phyloP scores from a whole-genome alignment of 2,888 invertebrate genomes.

The Shargacucullia verbasci region DNA sequence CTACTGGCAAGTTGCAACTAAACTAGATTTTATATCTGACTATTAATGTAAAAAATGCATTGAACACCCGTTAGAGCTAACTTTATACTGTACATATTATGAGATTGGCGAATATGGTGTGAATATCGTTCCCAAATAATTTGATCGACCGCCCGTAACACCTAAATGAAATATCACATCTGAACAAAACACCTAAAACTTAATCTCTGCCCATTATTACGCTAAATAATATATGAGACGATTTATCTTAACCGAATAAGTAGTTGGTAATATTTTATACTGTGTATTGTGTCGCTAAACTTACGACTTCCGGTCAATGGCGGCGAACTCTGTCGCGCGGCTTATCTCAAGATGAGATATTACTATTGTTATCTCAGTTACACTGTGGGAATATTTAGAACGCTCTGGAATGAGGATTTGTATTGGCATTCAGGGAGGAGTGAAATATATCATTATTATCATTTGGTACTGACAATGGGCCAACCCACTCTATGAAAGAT shows the following conservation, averaged over 20 bases:
- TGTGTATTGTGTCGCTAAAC: slow-evolving; percentile 69
- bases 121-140: background rate
- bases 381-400: slow-evolving; percentile 55
- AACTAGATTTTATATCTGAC: no score
- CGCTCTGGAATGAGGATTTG: slow-evolving; percentile 40
- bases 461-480: slow-evolving; percentile 23
- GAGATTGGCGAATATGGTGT: no score
- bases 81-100: no score
- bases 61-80: no score
- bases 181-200: slow-evolving; percentile 36
- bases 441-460: slow-evolving; percentile 18
- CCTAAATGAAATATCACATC: slow-evolving; percentile 43
- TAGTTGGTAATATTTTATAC: slow-evolving; percentile 76
- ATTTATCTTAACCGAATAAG: slow-evolving; percentile 83
- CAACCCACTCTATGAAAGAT: slow-evolving; percentile 2
- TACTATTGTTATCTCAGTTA: slow-evolving; percentile 56
- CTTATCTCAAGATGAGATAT: slow-evolving; percentile 64
- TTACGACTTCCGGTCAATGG: slow-evolving; percentile 75
- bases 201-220: slow-evolving; percentile 76
- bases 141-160: background rate
- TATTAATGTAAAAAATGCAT: no score
- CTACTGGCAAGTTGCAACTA: no score
- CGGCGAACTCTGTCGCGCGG: slow-evolving; percentile 57
- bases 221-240: slow-evolving; percentile 84
- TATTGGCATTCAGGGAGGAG: slow-evolving; percentile 15